Conservation (phyloP, 2,797 vertebrate species). For the Malacoraja senta region DNA sequence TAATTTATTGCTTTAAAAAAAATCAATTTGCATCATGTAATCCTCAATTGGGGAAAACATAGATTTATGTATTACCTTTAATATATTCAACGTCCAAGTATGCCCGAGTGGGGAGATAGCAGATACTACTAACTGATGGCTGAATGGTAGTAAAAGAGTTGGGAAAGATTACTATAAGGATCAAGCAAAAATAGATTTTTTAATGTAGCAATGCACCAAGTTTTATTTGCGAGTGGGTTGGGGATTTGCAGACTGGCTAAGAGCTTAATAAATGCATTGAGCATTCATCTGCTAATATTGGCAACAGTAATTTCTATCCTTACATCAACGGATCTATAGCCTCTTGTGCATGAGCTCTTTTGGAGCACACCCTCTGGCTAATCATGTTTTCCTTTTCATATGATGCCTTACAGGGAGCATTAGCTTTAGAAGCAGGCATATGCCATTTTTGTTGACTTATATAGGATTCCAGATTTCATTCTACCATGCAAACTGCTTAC, state of each 20-base stretch:
- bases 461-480: constrained; percentile 35
- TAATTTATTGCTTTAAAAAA: not conserved
- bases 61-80: not conserved
- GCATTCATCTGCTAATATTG: constrained; percentile 32
- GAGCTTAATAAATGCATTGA: constrained; percentile 22
- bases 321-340: not conserved
- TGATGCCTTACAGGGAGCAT: constrained; percentile 10
- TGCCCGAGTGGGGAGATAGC: not conserved
- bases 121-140: not conserved
- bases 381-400: constrained; percentile 24
- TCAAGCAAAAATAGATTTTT: not conserved
- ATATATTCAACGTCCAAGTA: not conserved
- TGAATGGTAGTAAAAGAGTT: not conserved
- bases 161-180: not conserved
- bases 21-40: not conserved
- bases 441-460: constrained; percentile 28
- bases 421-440: constrained; percentile 32
- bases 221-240: not conserved
- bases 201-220: not conserved
- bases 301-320: constrained; percentile 2
- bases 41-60: not conserved
- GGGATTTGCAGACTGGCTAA: not conserved
- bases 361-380: not conserved
- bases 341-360: constrained; percentile 1
- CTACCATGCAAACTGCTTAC: constrained; percentile 35